Percentiles rank a stretch among this genome's conserved stretches.
phyloP scores from a whole-genome alignment of 2,113 vertebrate species.

The Sinocyclocheilus maitianheensis region DNA sequence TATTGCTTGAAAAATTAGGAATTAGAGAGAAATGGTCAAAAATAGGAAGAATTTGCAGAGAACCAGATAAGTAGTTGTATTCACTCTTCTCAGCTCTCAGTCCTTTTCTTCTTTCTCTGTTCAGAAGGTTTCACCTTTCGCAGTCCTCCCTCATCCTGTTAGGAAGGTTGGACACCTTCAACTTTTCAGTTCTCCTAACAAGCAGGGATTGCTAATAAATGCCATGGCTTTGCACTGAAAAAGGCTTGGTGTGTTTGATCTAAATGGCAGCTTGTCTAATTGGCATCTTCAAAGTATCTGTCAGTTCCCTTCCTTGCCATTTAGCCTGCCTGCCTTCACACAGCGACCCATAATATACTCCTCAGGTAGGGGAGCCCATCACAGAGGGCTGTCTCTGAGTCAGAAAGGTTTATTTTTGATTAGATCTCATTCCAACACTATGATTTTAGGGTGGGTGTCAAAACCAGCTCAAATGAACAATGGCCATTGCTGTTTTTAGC shows the following conservation, averaged over 20 bases:
- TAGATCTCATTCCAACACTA: background rate
- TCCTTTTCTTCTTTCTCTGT: background rate
- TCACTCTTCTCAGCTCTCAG: background rate
- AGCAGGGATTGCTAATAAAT: slow-evolving; percentile 61
- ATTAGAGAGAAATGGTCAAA: background rate
- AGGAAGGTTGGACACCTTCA: slow-evolving; percentile 23
- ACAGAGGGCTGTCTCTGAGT: slow-evolving; percentile 8
- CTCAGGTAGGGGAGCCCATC: slow-evolving; percentile 14
- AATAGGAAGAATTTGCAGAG: background rate
- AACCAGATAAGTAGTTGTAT: background rate
- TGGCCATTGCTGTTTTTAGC: background rate
- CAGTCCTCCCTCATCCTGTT: slow-evolving; percentile 15
- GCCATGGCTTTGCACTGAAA: slow-evolving; percentile 56
- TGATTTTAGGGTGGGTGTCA: background rate
- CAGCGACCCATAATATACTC: slow-evolving; percentile 34
- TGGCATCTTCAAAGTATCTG: slow-evolving; percentile 75
- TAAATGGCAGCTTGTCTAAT: slow-evolving; percentile 76
- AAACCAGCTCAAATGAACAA: background rate
- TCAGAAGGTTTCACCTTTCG: slow-evolving; percentile 16
- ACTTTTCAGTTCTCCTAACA: slow-evolving; percentile 10
- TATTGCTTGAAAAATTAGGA: background rate
- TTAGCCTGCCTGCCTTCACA: slow-evolving; percentile 33
- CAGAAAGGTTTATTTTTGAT: slow-evolving; percentile 12
- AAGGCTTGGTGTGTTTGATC: slow-evolving; percentile 67
- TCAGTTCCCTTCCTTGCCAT: slow-evolving; percentile 59